Evolutionary conservation across 2,797 vertebrate species (phyloP), one percentile per base, ranked within the genome.

Genomic region (Brotogeris chrysoptera): DNA sequence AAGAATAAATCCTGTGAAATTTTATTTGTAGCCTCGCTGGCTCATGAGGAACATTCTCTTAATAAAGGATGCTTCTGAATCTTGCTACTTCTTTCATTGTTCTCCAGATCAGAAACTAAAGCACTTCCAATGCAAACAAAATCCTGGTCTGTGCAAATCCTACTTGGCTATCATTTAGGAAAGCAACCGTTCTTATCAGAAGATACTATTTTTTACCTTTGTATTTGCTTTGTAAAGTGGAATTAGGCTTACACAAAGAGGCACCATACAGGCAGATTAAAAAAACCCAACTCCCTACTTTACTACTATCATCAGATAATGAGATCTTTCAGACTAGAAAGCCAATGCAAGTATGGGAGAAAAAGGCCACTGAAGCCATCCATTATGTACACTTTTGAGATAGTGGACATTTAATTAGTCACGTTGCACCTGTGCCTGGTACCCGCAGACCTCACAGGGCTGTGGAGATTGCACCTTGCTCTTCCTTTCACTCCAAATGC

Each of bases 281-380:
- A 86, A 81, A 68, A 72, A 6, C 4, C 3, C 65, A 10, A 6
- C 4, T 85, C 63, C 47, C 36, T 74, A 23, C 61, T 86, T 83
- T 63, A 46, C 55, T 79, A 10, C 50, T 28, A 50, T 30, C 65
- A 83, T 92, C 76, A 89, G 86, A 86, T 94, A 93, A 94, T 43
- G 88, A 94, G 93, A 91, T 95, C 69, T 74, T 74, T 80, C 53
- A 72, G 72, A 92, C 90, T 86, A 95, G 87, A 91, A 95, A 94
- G 85, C 76, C 81, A 91, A 27, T 94, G 72, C n/a, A 47, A 36
- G 38, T 3, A 36, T 1, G 38, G 65, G 50, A 83, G 53, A 12
- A 91, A 84, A 83, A 66, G 32, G 65, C 69, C 59, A 4, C 69
- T 8, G 49, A 55, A 80, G 38, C 17, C 24, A 30, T 80, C 52